Evolutionary conservation across 2,113 vertebrate species (phyloP).

Genomic region (Pygoscelis adeliae): DNA sequence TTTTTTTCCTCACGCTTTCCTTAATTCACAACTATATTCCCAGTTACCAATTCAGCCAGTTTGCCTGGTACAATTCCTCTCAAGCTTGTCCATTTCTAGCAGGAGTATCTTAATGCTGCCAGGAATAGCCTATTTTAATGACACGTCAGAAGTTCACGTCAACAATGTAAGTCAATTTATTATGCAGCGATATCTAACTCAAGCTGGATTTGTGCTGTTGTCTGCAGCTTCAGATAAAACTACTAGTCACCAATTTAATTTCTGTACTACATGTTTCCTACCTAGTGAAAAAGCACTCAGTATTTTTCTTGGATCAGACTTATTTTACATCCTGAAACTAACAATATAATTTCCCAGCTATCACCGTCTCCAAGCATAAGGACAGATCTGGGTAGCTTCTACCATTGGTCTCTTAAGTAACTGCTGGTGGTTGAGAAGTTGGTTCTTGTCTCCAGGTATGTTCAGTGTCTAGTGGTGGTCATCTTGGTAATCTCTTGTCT

Average conservation of each 20-base stretch:
- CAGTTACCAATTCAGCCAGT: background rate
- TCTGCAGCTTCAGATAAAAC: background rate
- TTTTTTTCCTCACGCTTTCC: background rate
- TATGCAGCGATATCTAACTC: background rate
- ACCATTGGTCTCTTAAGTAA: background rate
- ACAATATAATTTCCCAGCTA: background rate
- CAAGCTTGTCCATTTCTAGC: background rate
- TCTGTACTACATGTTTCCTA: background rate
- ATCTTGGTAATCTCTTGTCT: background rate
- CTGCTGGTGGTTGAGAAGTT: background rate
- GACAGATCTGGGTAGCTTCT: background rate
- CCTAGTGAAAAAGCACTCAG: background rate
- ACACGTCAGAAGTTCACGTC: background rate
- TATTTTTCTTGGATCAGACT: background rate
- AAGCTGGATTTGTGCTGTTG: background rate
- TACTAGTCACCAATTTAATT: background rate
- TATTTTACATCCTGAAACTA: background rate
- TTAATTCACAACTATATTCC: background rate
- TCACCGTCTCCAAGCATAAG: background rate
- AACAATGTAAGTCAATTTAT: background rate
- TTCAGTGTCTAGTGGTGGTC: background rate
- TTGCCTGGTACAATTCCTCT: background rate
- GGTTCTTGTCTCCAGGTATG: background rate
- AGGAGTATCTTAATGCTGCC: background rate
- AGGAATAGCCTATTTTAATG: background rate